A percentile compares a stretch with the other conserved stretches of the same genome.
Evolutionary conservation across 1,140 invertebrate species (phyloP).

Genomic region (Drosophila repleta): DNA sequence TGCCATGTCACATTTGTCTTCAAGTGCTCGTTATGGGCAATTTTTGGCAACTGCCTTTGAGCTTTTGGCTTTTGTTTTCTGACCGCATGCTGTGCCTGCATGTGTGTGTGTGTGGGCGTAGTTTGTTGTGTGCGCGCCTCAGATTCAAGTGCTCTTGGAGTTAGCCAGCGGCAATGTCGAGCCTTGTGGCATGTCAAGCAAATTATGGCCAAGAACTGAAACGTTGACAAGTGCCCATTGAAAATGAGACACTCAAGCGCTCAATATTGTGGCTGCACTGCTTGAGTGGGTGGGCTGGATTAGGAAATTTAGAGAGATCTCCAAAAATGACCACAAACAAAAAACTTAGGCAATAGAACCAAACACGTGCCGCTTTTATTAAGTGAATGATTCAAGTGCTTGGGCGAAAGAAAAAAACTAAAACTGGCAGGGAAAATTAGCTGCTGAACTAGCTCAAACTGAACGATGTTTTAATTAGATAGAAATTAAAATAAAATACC

Average conservation of each 20-base stretch:
- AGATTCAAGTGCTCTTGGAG: conserved; percentile 59
- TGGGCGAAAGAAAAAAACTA: background rate
- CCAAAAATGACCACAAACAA: conserved; percentile 2
- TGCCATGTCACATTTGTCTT: conserved; percentile 68
- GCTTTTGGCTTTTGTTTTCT: conserved; percentile 63
- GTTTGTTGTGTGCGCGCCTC: conserved; percentile 31
- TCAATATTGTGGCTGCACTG: conserved; percentile 36
- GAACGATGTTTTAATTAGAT: background rate
- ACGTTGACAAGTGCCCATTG: conserved; percentile 65
- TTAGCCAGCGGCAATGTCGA: conserved; percentile 54
- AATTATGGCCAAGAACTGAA: conserved; percentile 57
- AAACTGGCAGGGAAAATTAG: background rate
- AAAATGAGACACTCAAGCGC: conserved; percentile 41
- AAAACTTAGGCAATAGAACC: background rate
- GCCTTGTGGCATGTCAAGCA: conserved; percentile 49
- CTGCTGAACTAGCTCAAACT: background rate
- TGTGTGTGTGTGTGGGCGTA: conserved; percentile 15
- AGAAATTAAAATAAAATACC: no score
- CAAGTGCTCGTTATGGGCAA: conserved; percentile 79
- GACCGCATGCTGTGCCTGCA: conserved; percentile 47
- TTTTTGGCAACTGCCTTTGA: conserved; percentile 61
- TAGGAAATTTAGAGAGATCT: conserved; percentile 11
- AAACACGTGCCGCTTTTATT: conserved; percentile 26
- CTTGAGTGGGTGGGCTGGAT: background rate
- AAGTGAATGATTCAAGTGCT: conserved; percentile 6